Evolutionary conservation across 2,113 vertebrate species (phyloP).

Genomic region (Grallaria varia): DNA sequence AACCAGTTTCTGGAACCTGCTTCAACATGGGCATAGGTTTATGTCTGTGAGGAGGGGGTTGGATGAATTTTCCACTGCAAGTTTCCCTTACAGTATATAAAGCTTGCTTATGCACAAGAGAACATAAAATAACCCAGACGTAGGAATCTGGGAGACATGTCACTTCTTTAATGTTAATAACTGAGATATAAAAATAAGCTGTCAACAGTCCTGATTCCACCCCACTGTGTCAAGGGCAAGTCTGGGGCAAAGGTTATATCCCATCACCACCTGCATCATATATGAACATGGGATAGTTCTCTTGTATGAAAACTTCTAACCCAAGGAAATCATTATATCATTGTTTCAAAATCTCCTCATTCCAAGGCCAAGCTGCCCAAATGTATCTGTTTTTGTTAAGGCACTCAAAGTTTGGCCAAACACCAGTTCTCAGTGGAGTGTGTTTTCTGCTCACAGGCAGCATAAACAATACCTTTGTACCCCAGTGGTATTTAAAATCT

Average conservation of each 20-base stretch:
- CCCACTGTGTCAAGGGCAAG: neutral
- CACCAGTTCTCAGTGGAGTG: neutral
- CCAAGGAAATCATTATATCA: neutral
- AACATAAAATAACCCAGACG: neutral
- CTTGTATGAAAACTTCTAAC: neutral
- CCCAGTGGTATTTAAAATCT: neutral
- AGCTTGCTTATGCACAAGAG: neutral
- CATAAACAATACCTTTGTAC: neutral
- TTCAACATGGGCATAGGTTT: neutral
- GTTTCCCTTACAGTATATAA: neutral
- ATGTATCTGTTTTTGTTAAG: neutral
- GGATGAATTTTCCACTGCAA: neutral
- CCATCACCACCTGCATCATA: neutral
- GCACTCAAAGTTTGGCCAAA: neutral
- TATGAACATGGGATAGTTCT: accelerated
- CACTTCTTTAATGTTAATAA: neutral
- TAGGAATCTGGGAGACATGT: neutral
- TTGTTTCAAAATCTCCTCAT: neutral
- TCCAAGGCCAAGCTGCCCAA: neutral
- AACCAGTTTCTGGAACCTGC: neutral
- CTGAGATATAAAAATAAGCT: neutral
- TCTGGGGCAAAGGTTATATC: neutral
- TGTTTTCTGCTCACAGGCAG: neutral
- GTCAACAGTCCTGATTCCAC: neutral
- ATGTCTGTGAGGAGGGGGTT: neutral